These are phyloP conservation scores for Pantelozetes paolii DNA, from an alignment of 2,888 invertebrate species.

Conservation along the genomic window DNA sequence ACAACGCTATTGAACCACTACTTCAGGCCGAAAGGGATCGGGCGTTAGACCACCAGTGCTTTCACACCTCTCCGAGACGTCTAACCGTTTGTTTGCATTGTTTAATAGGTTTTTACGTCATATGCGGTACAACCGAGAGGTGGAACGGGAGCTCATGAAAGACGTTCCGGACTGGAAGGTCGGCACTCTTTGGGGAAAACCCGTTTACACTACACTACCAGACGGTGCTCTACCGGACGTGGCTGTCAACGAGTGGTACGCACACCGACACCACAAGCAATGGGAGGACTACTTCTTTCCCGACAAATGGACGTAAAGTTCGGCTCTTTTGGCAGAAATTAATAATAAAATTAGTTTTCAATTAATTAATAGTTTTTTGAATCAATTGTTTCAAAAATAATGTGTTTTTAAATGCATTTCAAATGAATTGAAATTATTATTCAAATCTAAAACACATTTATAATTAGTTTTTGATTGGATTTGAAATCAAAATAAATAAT, in stretches of 20 bases:
- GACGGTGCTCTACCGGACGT: slow-evolving; percentile 64
- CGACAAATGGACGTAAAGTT: slow-evolving; percentile 15
- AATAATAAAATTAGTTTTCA: background rate
- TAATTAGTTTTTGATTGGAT: too few species aligned
- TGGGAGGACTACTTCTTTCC: slow-evolving; percentile 15
- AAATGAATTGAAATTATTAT: background rate
- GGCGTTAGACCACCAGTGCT: slow-evolving; percentile 56
- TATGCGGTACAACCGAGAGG: slow-evolving; percentile 70
- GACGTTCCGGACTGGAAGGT: slow-evolving; percentile 85
- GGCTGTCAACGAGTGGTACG: slow-evolving; percentile 66
- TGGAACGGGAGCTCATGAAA: slow-evolving; percentile 79
- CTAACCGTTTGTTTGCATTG: slow-evolving; percentile 18
- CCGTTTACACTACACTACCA: slow-evolving; percentile 67
- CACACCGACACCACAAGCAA: slow-evolving; percentile 55
- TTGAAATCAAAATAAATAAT: too few species aligned
- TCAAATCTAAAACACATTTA: background rate
- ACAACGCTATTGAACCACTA: slow-evolving; percentile 70
- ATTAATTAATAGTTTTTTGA: background rate
- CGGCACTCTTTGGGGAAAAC: slow-evolving; percentile 81
- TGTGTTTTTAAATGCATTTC: background rate
- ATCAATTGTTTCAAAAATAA: background rate
- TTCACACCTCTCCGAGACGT: background rate
- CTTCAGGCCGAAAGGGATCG: slow-evolving; percentile 78
- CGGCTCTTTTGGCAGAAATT: background rate
- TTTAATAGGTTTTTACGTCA: slow-evolving; percentile 64